Evolutionary conservation across 1,140 invertebrate species (phyloP).

Genomic region (Zaprionus ghesquierei): DNA sequence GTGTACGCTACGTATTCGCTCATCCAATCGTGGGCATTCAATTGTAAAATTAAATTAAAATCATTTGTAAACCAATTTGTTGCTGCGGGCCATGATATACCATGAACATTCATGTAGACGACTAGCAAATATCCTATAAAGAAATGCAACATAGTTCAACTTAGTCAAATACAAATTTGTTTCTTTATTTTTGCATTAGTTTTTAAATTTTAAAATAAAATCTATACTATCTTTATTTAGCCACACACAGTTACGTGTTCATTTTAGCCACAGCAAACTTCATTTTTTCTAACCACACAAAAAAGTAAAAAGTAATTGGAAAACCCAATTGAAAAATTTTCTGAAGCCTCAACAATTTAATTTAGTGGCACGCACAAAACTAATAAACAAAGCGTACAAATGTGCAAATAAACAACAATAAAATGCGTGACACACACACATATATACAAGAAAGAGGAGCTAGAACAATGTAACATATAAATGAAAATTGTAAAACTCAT

Average conservation of each 20-base stretch:
- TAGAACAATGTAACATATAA: conserved; percentile 16
- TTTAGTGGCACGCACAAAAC: conserved; percentile 43
- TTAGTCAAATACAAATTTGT: too few relatives aligned
- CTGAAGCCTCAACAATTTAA: conserved; percentile 46
- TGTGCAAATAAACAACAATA: conserved; percentile 30
- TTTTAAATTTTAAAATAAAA: neutral
- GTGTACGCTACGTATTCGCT: neutral
- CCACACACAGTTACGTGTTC: neutral
- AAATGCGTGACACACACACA: conserved; percentile 20
- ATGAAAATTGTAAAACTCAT: conserved; percentile 21
- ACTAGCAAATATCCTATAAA: neutral
- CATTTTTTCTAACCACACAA: neutral
- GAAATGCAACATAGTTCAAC: neutral
- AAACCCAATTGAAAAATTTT: conserved; percentile 11
- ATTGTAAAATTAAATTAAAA: conserved; percentile 48
- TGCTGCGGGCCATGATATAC: neutral
- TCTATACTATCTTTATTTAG: neutral
- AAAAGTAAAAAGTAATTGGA: neutral
- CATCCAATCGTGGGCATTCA: conserved; percentile 24
- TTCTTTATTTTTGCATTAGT: neutral
- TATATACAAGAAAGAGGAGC: neutral
- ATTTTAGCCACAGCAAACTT: neutral
- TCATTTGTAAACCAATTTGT: conserved; percentile 47
- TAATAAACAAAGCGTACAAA: conserved; percentile 40
- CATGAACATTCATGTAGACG: neutral